Evolutionary conservation across 2,797 vertebrate species (phyloP), one percentile per base, ranked within the genome.

Genomic region (Gephyroberyx darwinii): DNA sequence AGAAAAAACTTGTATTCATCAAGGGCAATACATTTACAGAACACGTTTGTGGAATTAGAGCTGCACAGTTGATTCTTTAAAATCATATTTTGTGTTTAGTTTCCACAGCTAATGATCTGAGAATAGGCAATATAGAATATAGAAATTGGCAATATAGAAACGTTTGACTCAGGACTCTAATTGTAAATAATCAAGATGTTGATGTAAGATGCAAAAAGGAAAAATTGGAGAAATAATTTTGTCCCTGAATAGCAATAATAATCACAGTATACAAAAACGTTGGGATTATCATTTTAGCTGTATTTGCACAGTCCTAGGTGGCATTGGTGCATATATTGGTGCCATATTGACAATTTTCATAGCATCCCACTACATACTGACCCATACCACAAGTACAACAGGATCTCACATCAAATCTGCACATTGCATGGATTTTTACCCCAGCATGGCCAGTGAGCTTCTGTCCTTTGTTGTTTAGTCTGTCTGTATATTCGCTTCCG

Each of bases 371-470:
- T 19, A 35, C 4, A 0, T 55, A 68, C 48, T 60, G 55, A 52
- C 33, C 37, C 52, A 54, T 59, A 8, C 0, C 1, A 56, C 8
- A 41, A 47, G 22, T 19, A 60, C 39, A 41, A 30, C 56, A 68
- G 48, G 75, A 55, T 55, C 30, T 81, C 67, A 41, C 62, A 20
- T 22, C 4, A 4, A 8, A 10, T 52, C 10, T 19, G 22, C 41
- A 43, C 41, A 55, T 57, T 2, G 52, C 60, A 84, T 90, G n/a
- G 87, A 90, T 88, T 89, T 80, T 20, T 59, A 2, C 63, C 57
- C 54, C 60, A 41, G 22, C 65, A 45, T 2, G 33, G 62, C 51
- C 74, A 66, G 80, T 78, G 54, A 47, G 33, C 51, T 56, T 58
- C 48, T 48, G 63, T 71, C 69, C 65, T 72, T 30, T 54, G 47